These are phyloP conservation scores for Drosophila siamana DNA, from an alignment of 2,888 invertebrate genomes.

Conservation along the genomic window DNA sequence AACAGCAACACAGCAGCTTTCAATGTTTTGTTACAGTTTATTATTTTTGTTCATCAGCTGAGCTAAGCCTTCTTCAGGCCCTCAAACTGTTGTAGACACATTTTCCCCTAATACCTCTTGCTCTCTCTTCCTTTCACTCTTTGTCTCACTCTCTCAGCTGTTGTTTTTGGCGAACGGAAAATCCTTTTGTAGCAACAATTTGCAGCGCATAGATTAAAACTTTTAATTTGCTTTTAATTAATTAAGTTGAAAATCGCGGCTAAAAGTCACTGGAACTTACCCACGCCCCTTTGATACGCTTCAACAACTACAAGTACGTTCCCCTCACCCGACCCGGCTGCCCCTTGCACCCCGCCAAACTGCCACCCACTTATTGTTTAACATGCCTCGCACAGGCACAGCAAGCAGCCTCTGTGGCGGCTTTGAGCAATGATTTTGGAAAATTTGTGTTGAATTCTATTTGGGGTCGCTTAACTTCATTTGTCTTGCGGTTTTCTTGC, in stretches of 20 bases:
- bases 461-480: conserved; percentile 54
- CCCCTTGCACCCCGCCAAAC: neutral
- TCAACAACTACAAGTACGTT: conserved; percentile 44
- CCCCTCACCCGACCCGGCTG: neutral
- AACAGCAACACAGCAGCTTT: conserved; percentile 23
- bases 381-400: conserved; percentile 46
- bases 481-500: conserved; percentile 55
- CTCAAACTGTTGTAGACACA: conserved; percentile 46
- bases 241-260: conserved; percentile 82
- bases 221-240: conserved; percentile 83
- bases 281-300: conserved; percentile 44
- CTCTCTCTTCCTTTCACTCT: no score
- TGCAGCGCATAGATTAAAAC: conserved; percentile 79
- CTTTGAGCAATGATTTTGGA: conserved; percentile 40
- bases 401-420: no score
- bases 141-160: neutral
- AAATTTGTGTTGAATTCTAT: conserved; percentile 56
- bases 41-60: conserved; percentile 78
- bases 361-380: conserved; percentile 47
- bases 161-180: conserved; percentile 44
- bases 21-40: conserved; percentile 70
- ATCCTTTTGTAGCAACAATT: conserved; percentile 75
- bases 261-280: conserved; percentile 71
- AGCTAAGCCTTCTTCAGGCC: conserved; percentile 28
- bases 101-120: conserved; percentile 8